Conservation (phyloP, 2,113 vertebrate species). For the Chamaetylas fuelleborni region DNA sequence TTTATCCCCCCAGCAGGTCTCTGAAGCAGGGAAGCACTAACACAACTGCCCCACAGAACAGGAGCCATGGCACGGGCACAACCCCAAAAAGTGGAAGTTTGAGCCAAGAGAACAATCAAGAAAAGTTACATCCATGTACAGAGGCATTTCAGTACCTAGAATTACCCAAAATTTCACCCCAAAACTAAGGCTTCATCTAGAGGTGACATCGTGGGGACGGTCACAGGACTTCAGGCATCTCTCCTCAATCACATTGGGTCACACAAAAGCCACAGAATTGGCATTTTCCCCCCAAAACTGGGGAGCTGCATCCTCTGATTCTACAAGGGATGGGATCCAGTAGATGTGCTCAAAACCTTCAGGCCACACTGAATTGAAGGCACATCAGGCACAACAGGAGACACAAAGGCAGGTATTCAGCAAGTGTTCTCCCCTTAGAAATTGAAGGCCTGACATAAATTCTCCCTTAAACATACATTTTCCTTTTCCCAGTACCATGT, state of each 20-base stretch:
- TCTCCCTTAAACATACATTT: neutral
- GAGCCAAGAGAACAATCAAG: neutral
- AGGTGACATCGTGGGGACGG: neutral
- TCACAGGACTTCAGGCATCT: neutral
- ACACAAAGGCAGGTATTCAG: accelerated
- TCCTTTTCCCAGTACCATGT: neutral
- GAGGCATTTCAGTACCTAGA: neutral
- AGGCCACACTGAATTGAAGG: neutral
- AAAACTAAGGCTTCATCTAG: neutral
- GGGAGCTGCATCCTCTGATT: neutral
- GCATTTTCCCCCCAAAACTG: neutral
- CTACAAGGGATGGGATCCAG: neutral
- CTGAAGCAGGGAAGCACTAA: neutral
- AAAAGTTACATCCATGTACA: neutral
- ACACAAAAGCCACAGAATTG: neutral
- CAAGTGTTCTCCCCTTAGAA: neutral
- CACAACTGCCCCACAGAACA: neutral
- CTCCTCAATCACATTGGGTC: neutral
- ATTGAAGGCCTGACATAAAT: neutral
- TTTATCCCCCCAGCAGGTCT: neutral
- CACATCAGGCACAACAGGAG: neutral
- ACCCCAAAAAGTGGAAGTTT: neutral
- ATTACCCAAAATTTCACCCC: neutral
- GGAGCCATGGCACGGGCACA: neutral
- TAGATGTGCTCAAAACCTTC: neutral